Percentiles rank a stretch among this genome's conserved stretches.
These are phyloP conservation scores for Serinus canaria DNA, from an alignment of 2,113 vertebrate genomes.

Conservation along the genomic window DNA sequence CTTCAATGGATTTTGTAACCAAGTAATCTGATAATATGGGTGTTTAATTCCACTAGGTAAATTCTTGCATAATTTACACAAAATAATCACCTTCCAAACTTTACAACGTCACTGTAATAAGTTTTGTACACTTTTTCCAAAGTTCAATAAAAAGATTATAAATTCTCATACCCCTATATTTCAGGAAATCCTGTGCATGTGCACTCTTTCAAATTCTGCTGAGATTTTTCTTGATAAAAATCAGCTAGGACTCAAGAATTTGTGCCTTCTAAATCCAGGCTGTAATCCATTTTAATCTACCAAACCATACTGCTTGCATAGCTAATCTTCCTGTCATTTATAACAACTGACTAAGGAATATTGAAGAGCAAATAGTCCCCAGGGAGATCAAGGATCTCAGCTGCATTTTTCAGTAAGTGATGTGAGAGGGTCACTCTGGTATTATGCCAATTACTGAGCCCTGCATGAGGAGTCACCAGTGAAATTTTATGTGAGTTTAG, in stretches of 20 bases:
- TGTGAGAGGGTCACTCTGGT: neutral
- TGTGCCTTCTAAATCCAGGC: neutral
- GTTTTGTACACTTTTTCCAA: neutral
- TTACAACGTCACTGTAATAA: neutral
- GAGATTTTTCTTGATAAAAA: neutral
- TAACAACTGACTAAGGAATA: neutral
- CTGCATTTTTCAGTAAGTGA: neutral
- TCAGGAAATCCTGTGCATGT: neutral
- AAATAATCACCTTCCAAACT: neutral
- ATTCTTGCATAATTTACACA: neutral
- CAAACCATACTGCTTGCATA: neutral
- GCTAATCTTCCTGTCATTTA: neutral
- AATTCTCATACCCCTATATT: neutral
- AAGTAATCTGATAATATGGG: neutral
- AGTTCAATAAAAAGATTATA: neutral
- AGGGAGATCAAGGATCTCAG: neutral
- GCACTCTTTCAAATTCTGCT: neutral
- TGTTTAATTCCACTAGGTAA: neutral
- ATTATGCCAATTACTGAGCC: neutral
- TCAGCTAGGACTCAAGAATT: neutral
- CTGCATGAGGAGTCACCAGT: neutral
- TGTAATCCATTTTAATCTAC: conserved; percentile 3
- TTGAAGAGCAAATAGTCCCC: neutral
- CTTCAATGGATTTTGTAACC: neutral
- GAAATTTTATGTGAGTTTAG: neutral